Base-by-base conservation (phyloP, 2,888 invertebrate genomes). In the Hyppa rectilinea region DNA sequence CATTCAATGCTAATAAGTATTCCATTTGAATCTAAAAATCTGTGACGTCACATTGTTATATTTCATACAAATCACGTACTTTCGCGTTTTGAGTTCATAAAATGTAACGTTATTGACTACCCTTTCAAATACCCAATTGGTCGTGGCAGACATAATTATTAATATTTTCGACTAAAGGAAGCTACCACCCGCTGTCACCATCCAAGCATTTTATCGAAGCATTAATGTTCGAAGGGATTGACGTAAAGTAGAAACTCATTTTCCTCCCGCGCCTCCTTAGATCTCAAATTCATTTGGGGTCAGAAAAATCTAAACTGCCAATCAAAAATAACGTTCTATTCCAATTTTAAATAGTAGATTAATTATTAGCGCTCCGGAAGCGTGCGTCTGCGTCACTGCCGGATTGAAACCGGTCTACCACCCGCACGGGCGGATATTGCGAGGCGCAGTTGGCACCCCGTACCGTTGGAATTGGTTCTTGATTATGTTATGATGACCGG, bases 381-480 rank as follows among this genome's bases (percentile, higher is more conserved):
- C 63, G 45, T 71, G 71, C 75, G 89, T 87, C 88, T 87, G 69
- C 78, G 65, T 82, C 82, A 85, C 80, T 84, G 74, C 89, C 88
- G 86, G 82, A 78, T 59, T 78, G 68, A 72, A 80, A 82, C 80
- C 71, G 66, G 80, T 80, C 55, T 78, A 71, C 72, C 75, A 75
- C 78, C 63, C 70, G 72, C 58, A 71, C 73, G 68, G 65, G 80
- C 87, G 87, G 87, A 87, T 87, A 87, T 87, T 87, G 77, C 84
- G 71, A 75, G 52, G 68, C 74, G 56, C 72, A 74, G 82, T 82
- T 80, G 80, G 82, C 72, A 74, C 75, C 74, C 85, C 78, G 78
- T 14, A 58, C 71, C 70, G 75, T 38, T 69, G 82, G 78, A 77
- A 83, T 85, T 85, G 69, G 71, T 73, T 52, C 53, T 71, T 86